Conservation (phyloP, 2,797 vertebrate genomes). For the Clamator glandarius region DNA sequence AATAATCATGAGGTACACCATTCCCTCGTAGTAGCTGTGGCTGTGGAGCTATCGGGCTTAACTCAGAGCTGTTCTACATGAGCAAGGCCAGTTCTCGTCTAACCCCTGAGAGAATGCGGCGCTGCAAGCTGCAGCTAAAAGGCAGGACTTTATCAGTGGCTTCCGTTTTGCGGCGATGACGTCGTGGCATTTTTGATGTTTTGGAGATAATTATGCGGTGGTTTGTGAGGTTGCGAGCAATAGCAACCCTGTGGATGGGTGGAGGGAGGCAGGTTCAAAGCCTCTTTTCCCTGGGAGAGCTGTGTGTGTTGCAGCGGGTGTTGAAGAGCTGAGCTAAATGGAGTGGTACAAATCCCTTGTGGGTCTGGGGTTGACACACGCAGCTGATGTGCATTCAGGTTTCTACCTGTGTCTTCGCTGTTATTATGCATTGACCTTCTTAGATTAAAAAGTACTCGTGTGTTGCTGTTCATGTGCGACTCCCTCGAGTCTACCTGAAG, state of each 20-base stretch:
- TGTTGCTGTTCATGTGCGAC: neutral
- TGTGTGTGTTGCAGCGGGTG: accelerated
- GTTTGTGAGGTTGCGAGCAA: neutral
- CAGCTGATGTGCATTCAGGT: neutral
- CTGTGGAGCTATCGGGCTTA: too few species aligned
- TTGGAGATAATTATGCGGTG: neutral
- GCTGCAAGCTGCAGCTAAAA: neutral
- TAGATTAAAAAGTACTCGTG: neutral
- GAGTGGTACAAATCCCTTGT: neutral
- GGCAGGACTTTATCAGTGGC: accelerated
- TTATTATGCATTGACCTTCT: neutral
- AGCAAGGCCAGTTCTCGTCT: too few species aligned
- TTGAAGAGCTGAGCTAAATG: too few species aligned
- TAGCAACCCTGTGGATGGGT: neutral
- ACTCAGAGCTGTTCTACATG: neutral
- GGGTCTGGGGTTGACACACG: accelerated
- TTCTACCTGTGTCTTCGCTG: accelerated
- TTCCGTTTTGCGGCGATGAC: accelerated
- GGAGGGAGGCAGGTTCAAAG: neutral
- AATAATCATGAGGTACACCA: neutral
- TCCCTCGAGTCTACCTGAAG: neutral
- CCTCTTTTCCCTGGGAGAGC: neutral
- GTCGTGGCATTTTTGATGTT: accelerated
- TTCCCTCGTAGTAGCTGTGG: neutral
- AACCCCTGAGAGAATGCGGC: accelerated